These are phyloP conservation scores for Bombus fervidus DNA, from an alignment of 1,140 invertebrate species.

Conservation along the genomic window DNA sequence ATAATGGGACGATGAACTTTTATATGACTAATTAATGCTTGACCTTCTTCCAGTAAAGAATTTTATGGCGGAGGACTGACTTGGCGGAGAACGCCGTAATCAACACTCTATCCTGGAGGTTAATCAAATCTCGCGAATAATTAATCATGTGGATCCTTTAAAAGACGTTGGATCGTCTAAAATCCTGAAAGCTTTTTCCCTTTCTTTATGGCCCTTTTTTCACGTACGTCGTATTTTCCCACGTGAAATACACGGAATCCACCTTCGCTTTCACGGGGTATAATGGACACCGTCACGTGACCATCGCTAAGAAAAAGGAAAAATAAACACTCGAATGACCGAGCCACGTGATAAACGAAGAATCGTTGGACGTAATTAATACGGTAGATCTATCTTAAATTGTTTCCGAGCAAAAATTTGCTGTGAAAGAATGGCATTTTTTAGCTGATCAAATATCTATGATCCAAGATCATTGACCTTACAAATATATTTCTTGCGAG, in stretches of 20 bases:
- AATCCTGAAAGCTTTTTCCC: constrained; percentile 9
- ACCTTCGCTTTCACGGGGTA: background rate
- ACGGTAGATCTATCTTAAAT: background rate
- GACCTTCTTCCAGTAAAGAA: background rate
- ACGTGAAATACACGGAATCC: background rate
- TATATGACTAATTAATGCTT: background rate
- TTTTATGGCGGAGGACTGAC: background rate
- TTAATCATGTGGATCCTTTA: background rate
- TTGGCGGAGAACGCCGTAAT: background rate
- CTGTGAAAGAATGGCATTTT: background rate
- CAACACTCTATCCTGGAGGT: background rate
- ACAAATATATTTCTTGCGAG: too few species aligned
- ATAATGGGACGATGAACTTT: background rate
- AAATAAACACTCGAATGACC: constrained; percentile 7
- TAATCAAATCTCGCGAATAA: background rate
- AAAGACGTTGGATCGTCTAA: background rate
- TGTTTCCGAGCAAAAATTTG: background rate
- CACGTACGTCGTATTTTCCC: background rate
- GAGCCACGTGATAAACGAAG: background rate
- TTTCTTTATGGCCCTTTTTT: background rate
- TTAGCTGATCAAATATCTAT: background rate
- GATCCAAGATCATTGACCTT: too few species aligned
- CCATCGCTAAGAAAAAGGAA: background rate
- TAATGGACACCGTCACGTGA: constrained; percentile 4
- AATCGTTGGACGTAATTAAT: background rate